Evolutionary conservation across 2,797 vertebrate genomes (phyloP).

Genomic region (Macroramphosus scolopax): DNA sequence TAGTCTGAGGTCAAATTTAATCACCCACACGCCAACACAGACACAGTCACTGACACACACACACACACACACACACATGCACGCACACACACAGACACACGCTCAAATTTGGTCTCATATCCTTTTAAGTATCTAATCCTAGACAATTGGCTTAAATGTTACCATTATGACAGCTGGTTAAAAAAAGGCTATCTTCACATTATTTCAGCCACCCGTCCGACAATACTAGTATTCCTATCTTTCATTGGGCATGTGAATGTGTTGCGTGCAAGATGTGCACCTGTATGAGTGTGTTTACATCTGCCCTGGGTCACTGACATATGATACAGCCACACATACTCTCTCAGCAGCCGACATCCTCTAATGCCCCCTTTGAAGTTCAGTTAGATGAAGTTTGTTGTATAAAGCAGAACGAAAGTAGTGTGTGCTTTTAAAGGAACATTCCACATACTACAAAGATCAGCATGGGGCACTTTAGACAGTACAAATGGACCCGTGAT

Average conservation of each 20-base stretch:
- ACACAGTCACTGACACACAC: slow-evolving; percentile 21
- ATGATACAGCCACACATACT: slow-evolving; percentile 57
- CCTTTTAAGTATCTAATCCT: slow-evolving; percentile 40
- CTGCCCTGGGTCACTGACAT: slow-evolving; percentile 57
- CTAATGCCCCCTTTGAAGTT: slow-evolving; percentile 76
- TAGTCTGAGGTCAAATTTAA: slow-evolving; percentile 75
- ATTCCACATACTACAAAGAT: slow-evolving; percentile 72
- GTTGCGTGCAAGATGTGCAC: slow-evolving; percentile 65
- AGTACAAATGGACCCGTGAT: slow-evolving; percentile 66
- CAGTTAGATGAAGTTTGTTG: slow-evolving; percentile 76
- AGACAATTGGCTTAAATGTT: background rate
- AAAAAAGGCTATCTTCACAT: no score
- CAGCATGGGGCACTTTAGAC: slow-evolving; percentile 67
- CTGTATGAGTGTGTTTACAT: slow-evolving; percentile 71
- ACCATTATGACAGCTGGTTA: no score
- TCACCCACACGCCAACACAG: slow-evolving; percentile 45
- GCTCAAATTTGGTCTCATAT: no score
- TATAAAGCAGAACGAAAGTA: slow-evolving; percentile 75
- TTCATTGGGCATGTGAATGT: slow-evolving; percentile 32
- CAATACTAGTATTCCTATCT: slow-evolving; percentile 11
- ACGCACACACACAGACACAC: no score
- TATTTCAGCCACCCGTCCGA: background rate
- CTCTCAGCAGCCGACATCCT: slow-evolving; percentile 61
- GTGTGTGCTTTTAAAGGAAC: slow-evolving; percentile 67
- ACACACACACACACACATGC: slow-evolving; percentile 9